Evolutionary conservation across 2,888 invertebrate species (phyloP).

Genomic region (Agelastica alni): DNA sequence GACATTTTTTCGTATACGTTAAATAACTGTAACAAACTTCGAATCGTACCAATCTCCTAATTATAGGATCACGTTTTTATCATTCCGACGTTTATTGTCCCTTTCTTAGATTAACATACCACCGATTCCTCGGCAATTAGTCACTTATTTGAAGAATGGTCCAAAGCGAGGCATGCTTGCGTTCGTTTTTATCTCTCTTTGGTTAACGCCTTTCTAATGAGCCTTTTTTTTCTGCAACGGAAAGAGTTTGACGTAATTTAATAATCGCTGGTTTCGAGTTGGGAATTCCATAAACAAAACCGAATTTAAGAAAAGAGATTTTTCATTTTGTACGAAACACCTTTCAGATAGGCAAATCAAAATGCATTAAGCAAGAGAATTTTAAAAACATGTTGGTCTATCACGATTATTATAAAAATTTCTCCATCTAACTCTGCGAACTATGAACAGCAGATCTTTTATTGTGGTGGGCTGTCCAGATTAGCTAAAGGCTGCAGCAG

Average conservation of each 20-base stretch:
- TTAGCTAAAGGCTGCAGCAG: no score
- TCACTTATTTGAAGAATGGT: slow-evolving; percentile 30
- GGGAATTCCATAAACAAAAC: no score
- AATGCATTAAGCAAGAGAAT: no score
- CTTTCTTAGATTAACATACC: slow-evolving; percentile 41
- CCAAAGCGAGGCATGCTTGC: slow-evolving; percentile 21
- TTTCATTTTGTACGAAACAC: no score
- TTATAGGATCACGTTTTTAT: slow-evolving; percentile 54
- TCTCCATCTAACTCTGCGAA: no score
- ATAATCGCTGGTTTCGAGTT: neutral
- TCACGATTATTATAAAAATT: no score
- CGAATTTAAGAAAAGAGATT: no score
- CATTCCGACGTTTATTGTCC: slow-evolving; percentile 52
- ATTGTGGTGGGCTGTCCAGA: no score
- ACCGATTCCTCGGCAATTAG: slow-evolving; percentile 32
- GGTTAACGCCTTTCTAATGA: slow-evolving; percentile 21
- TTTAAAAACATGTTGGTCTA: no score
- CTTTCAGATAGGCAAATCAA: no score
- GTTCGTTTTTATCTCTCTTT: slow-evolving; percentile 26
- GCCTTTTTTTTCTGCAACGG: slow-evolving; percentile 10
- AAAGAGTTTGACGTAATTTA: slow-evolving; percentile 13
- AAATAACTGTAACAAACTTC: neutral
- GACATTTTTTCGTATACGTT: slow-evolving; percentile 2
- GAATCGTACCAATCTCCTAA: slow-evolving; percentile 46
- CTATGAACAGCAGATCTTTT: no score